Base-by-base conservation (phyloP, 2,888 invertebrate genomes). In the Geotrupes spiniger region DNA sequence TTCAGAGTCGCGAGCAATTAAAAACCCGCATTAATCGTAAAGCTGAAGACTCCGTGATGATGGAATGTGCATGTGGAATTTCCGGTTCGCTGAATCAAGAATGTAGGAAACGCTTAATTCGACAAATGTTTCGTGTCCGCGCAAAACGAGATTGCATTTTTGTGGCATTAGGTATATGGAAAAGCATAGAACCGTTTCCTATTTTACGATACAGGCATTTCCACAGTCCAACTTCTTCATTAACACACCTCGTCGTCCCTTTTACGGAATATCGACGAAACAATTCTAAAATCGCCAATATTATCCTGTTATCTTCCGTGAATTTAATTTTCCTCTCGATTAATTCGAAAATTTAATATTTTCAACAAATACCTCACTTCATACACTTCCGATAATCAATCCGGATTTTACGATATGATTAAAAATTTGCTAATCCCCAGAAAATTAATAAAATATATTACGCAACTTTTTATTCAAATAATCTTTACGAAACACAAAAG, bases 1-100 rank as follows among this genome's bases (percentile, higher is more conserved):
- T 56, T 53, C 52, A 40, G 53, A 46, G 45, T 48, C 52, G 53
- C 45, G 45, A 56, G 56, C 58, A 58, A 57, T 57, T 57, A 57
- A 58, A 58, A 57, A 57, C 62, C 63, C 63, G 62, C 65, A 64
- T 66, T 65, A 64, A 66, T 66, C 59, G 62, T 56, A 58, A 58
- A 62, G 61, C 61, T 63, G 63, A 65, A 62, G 65, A 62, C 62
- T 60, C 54, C 53, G 56, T 56, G 62, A 68, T 69, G 68, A 70
- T 68, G 67, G 64, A 70, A 71, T 68, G 68, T 68, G 65, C 66
- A 70, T 69, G 65, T 66, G 69, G 66, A 66, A 66, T 68, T 69
- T 68, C 62, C 68, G 63, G 65, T 65, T 65, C 66, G 68, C 60
- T 63, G 66, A 65, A 63, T 69, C 68, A 70, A 68, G 69, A 71